Evolutionary conservation across 2,888 invertebrate genomes (phyloP).

Genomic region (Apomyelois bistriatella): DNA sequence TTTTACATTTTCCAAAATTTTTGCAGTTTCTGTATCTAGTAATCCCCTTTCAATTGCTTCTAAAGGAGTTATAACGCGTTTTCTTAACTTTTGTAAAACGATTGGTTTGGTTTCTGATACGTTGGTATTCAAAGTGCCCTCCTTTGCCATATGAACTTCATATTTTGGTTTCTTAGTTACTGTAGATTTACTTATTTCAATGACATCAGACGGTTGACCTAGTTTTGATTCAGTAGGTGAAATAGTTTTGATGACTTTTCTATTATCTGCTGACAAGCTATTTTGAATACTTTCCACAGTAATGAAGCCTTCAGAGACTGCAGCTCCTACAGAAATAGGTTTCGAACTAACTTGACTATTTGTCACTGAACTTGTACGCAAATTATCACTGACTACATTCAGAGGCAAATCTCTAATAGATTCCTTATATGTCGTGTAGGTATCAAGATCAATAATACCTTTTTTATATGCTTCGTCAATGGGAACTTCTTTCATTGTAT

Average conservation of each 20-base stretch:
- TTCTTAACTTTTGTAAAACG: slow-evolving; percentile 87
- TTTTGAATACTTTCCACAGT: slow-evolving; percentile 76
- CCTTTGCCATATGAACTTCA: slow-evolving; percentile 82
- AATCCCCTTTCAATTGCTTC: slow-evolving; percentile 90
- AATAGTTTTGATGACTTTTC: slow-evolving; percentile 35
- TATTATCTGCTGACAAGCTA: slow-evolving; percentile 59
- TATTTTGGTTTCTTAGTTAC: slow-evolving; percentile 84
- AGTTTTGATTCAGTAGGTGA: slow-evolving; percentile 35
- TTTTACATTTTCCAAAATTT: slow-evolving; percentile 82
- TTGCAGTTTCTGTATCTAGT: slow-evolving; percentile 87
- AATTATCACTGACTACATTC: slow-evolving; percentile 27
- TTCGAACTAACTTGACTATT: slow-evolving; percentile 60
- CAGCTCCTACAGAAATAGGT: slow-evolving; percentile 80
- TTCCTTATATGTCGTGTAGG: slow-evolving; percentile 70
- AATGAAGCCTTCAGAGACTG: slow-evolving; percentile 77
- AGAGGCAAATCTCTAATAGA: slow-evolving; percentile 48
- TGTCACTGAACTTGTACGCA: slow-evolving; percentile 33
- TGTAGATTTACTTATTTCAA: slow-evolving; percentile 78
- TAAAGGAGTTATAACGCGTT: slow-evolving; percentile 85
- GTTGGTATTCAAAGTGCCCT: slow-evolving; percentile 77
- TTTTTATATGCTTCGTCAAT: slow-evolving; percentile 84
- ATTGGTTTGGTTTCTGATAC: slow-evolving; percentile 84
- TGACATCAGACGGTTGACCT: slow-evolving; percentile 64
- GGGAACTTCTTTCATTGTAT: slow-evolving; percentile 85
- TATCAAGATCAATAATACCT: slow-evolving; percentile 59